phyloP scores from a whole-genome alignment of 2,797 vertebrate genomes.

The Apogon hyalosoma region DNA sequence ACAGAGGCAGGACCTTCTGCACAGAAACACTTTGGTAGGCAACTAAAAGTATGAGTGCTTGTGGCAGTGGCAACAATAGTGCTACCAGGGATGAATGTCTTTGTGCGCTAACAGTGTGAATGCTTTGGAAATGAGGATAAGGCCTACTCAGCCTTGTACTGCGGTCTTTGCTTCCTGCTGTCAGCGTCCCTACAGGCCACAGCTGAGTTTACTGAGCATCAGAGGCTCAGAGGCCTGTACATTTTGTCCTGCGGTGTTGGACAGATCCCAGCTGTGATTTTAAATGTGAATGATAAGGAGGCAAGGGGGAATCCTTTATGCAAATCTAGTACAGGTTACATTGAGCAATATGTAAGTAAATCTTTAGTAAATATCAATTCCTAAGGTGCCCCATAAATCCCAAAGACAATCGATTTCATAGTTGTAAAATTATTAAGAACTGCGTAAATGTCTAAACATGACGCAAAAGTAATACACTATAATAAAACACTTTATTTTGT shows the following conservation, averaged over 20 bases:
- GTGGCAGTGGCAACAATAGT: slow-evolving; percentile 44
- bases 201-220: slow-evolving; percentile 58
- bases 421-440: neutral
- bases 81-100: slow-evolving; percentile 45
- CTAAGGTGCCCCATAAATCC: neutral
- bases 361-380: neutral
- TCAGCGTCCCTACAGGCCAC: slow-evolving; percentile 60
- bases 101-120: slow-evolving; percentile 58
- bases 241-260: slow-evolving; percentile 46
- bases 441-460: neutral
- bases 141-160: slow-evolving; percentile 66
- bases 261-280: slow-evolving; percentile 32
- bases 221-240: slow-evolving; percentile 47
- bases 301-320: no score
- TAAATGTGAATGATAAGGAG: neutral
- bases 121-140: slow-evolving; percentile 58
- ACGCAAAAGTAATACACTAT: neutral
- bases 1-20: slow-evolving; percentile 62
- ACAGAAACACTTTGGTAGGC: slow-evolving; percentile 72
- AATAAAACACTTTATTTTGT: neutral
- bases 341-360: no score
- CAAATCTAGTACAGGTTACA: no score
- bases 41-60: slow-evolving; percentile 65
- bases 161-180: slow-evolving; percentile 56
- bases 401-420: neutral